Evolutionary conservation across 1,140 invertebrate species (phyloP).

Genomic region (Bursaphelenchus mucronatus): DNA sequence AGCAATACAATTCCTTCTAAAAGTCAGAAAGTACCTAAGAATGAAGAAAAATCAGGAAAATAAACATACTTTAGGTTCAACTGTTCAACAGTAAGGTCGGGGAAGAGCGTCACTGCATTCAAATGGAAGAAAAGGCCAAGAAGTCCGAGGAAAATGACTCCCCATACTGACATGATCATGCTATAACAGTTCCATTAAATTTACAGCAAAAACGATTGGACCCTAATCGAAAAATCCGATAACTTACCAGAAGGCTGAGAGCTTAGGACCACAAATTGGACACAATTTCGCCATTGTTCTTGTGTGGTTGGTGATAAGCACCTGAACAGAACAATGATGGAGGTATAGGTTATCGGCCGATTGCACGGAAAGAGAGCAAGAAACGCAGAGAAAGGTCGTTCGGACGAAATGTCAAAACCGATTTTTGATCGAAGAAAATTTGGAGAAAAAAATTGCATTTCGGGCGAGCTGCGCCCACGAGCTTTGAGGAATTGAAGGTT

Average conservation of each 20-base stretch:
- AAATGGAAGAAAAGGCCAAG: slow-evolving; percentile 58
- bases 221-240: slow-evolving; percentile 1
- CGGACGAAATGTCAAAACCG: not conserved
- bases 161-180: slow-evolving; percentile 61
- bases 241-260: slow-evolving; percentile 60
- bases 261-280: slow-evolving; percentile 56
- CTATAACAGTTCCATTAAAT: slow-evolving; percentile 39
- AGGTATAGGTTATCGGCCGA: too few relatives aligned
- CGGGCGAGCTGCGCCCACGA: not conserved
- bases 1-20: too few relatives aligned
- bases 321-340: too few relatives aligned
- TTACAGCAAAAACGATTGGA: not conserved
- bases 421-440: not conserved
- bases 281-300: slow-evolving; percentile 54
- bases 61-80: not conserved
- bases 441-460: not conserved
- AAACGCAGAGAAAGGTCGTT: too few relatives aligned
- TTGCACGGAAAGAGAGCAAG: too few relatives aligned
- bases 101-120: slow-evolving; percentile 58
- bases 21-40: not conserved
- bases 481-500: too few relatives aligned
- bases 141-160: slow-evolving; percentile 58
- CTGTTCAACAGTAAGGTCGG: slow-evolving; percentile 52
- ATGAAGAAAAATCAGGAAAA: slow-evolving; percentile 1
- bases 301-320: too few relatives aligned